Evolutionary conservation across 2,113 vertebrate genomes (phyloP), one percentile per base, ranked within the genome.

Genomic region (Microcebus jonahi): DNA sequence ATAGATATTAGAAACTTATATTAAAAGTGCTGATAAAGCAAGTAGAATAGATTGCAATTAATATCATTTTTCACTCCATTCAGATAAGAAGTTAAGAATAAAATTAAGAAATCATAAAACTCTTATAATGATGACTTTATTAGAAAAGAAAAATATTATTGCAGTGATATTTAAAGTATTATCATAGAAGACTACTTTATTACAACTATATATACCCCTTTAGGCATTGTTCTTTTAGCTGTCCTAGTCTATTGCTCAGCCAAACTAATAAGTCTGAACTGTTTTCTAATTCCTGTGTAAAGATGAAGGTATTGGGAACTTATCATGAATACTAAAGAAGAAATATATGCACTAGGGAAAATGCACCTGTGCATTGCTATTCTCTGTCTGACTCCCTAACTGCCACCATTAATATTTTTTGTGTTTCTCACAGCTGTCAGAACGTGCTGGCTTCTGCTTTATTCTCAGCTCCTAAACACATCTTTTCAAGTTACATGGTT

Each of bases 321-420:
- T 95, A 92, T 23, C 92, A 45, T 87, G 97, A 97, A 98, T 98
- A 96, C 97, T 94, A 92, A 98, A 91, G 95, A 95, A 97, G 95
- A 96, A 86, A 83, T 91, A 93, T 29, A 55, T 75, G 57, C 95
- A 90, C 94, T 67, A 48, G 95, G 92, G 97, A 76, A 94, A 97
- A 96, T 0, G 77, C 98, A 97, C 97, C 97, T 98, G 97, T 94
- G 92, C 84, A 94, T 98, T 97, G 90, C 92, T 97, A 97, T 97
- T 97, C 98, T 97, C 97, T 68, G 95, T 87, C 97, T 97, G 77
- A 92, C 94, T 96, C 98, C 89, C 96, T 97, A 97, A 96, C 96
- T 97, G 97, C 97, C 98, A 97, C 94, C 95, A 95, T 97, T 97
- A 97, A 98, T 98, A 98, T 94, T 97, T 97, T 96, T 88, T 96